Conservation (phyloP, 2,888 invertebrate genomes). For the Cheilosia scutellata region DNA sequence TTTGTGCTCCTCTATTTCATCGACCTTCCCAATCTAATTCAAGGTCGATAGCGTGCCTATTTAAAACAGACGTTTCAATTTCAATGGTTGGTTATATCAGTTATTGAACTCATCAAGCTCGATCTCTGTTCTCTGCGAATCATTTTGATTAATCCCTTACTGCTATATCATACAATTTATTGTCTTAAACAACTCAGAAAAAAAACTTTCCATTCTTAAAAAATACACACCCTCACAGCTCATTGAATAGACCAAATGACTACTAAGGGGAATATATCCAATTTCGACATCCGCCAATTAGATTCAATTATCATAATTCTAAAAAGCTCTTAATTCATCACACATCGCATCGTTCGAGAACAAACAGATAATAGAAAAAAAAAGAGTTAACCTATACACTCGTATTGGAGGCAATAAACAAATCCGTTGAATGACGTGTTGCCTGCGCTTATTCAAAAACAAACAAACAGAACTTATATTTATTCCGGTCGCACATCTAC, state of each 20-base stretch:
- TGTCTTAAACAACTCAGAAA: background rate
- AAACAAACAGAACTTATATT: too few species aligned
- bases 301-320: constrained; percentile 45
- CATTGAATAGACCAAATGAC: background rate
- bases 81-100: too few species aligned
- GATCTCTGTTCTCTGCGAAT: too few species aligned
- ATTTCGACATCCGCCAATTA: constrained; percentile 61
- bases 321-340: constrained; percentile 21
- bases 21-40: too few species aligned
- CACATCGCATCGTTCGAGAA: constrained; percentile 13
- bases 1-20: too few species aligned
- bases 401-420: background rate
- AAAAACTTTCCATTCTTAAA: background rate
- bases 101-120: too few species aligned
- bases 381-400: constrained; percentile 14
- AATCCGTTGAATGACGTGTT: background rate
- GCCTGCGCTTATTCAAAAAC: too few species aligned
- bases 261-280: constrained; percentile 10
- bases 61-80: too few species aligned
- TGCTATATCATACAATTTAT: background rate
- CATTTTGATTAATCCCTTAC: background rate
- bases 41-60: too few species aligned
- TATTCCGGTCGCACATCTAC: too few species aligned
- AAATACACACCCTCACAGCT: background rate
- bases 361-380: background rate